A percentile compares a stretch with the other conserved stretches of the same genome.
Conservation (phyloP, 2,888 invertebrate genomes). For the Drosophila incognita region DNA sequence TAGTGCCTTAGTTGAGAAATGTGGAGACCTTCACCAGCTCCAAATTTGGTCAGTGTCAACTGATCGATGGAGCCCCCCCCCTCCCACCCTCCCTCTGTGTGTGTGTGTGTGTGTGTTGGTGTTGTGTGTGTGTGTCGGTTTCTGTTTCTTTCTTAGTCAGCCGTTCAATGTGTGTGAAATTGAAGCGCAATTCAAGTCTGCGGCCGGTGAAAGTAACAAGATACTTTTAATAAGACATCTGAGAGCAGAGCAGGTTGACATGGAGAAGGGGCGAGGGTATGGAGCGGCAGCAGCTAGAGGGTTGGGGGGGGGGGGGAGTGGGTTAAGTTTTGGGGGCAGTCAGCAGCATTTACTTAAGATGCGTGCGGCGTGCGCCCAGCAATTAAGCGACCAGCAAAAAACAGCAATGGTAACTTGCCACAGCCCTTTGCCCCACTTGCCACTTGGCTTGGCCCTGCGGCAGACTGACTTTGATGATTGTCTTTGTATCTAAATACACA, state of each 20-base stretch:
- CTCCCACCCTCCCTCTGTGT: background rate
- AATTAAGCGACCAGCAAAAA: conserved; percentile 38
- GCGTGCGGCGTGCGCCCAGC: conserved; percentile 64
- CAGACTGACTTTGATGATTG: conserved; percentile 27
- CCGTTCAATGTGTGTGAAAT: conserved; percentile 65
- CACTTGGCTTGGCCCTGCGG: conserved; percentile 7
- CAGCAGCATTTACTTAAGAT: conserved; percentile 64
- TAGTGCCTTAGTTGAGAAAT: background rate
- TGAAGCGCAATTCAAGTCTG: conserved; percentile 79
- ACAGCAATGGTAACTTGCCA: conserved; percentile 11
- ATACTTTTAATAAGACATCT: conserved; percentile 82
- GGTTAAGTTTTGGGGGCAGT: background rate
- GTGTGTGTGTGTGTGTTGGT: background rate
- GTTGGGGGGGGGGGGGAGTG: too few relatives aligned
- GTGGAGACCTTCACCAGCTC: conserved; percentile 45
- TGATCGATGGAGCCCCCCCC: conserved; percentile 17
- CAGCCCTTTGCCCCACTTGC: conserved; percentile 10
- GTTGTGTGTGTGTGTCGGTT: conserved; percentile 3
- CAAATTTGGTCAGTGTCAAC: conserved; percentile 67
- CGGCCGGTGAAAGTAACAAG: conserved; percentile 77
- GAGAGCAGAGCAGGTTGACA: conserved; percentile 31
- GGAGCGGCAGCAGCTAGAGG: background rate
- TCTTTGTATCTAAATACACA: background rate
- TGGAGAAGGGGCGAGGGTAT: background rate
- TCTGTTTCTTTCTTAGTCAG: conserved; percentile 8